phyloP scores from a whole-genome alignment of 2,888 invertebrate genomes.

The Ophion costatus region DNA sequence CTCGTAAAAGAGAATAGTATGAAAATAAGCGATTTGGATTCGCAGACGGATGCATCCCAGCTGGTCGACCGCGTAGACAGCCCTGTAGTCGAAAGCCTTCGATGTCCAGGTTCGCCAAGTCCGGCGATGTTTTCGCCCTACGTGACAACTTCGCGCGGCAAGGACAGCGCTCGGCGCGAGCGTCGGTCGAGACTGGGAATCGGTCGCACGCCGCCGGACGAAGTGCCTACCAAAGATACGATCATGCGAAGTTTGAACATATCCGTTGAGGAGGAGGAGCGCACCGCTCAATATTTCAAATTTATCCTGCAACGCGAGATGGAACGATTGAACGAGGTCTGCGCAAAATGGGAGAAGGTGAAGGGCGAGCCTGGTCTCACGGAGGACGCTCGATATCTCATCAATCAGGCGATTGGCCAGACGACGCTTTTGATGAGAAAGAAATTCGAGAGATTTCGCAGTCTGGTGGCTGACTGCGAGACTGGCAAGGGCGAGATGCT shows the following conservation, averaged over 20 bases:
- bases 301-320: slow-evolving; percentile 85
- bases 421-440: slow-evolving; percentile 90
- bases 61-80: background rate
- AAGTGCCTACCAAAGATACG: slow-evolving; percentile 78
- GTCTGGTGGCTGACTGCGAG: slow-evolving; percentile 83
- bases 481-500: slow-evolving; percentile 84
- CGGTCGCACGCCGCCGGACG: slow-evolving; percentile 36
- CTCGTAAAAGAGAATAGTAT: background rate
- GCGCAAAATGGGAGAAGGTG: slow-evolving; percentile 85
- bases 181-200: slow-evolving; percentile 71
- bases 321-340: slow-evolving; percentile 84
- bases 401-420: slow-evolving; percentile 88
- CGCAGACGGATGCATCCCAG: background rate
- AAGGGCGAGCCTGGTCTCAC: slow-evolving; percentile 81
- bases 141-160: slow-evolving; percentile 87
- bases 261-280: slow-evolving; percentile 77
- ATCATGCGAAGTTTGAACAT: slow-evolving; percentile 76
- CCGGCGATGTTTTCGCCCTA: slow-evolving; percentile 83
- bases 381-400: slow-evolving; percentile 83
- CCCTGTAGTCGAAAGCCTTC: background rate
- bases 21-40: slow-evolving; percentile 75
- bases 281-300: slow-evolving; percentile 83
- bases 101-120: slow-evolving; percentile 42
- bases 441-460: slow-evolving; percentile 91
- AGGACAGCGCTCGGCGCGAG: slow-evolving; percentile 86